These are phyloP conservation scores for Drosophila bipectinata DNA, from an alignment of 1,140 invertebrate genomes.

Conservation along the genomic window DNA sequence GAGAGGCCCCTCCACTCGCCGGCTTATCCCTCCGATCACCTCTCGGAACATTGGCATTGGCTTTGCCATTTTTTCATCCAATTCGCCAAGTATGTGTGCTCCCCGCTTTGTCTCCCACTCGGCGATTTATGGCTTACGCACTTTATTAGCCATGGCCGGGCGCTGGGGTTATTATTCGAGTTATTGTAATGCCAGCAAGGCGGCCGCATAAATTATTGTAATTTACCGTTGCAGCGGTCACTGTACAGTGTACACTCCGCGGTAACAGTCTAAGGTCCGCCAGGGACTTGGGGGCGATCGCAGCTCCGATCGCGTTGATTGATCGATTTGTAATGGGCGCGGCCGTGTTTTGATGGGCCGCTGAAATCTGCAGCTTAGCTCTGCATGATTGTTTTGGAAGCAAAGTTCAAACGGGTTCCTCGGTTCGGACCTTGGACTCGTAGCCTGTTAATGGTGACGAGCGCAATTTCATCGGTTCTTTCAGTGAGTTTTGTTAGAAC, in stretches of 20 bases:
- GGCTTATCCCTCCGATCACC: conserved; percentile 66
- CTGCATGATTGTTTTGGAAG: conserved; percentile 12
- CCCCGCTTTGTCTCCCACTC: conserved; percentile 57
- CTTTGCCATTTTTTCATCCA: conserved; percentile 52
- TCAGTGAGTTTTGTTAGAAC: not conserved
- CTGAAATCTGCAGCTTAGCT: conserved; percentile 50
- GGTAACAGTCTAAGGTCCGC: conserved; percentile 42
- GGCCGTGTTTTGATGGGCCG: conserved; percentile 51
- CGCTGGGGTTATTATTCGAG: conserved; percentile 56
- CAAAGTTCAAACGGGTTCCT: conserved; percentile 58
- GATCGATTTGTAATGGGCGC: conserved; percentile 66
- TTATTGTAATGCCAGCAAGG: conserved; percentile 63
- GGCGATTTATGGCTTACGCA: conserved; percentile 72
- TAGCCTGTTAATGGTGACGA: conserved; percentile 21
- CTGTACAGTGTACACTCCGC: conserved; percentile 24
- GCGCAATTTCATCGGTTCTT: conserved; percentile 9
- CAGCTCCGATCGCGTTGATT: conserved; percentile 33
- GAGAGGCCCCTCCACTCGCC: no score
- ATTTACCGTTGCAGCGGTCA: conserved; percentile 58
- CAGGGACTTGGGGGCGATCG: conserved; percentile 41
- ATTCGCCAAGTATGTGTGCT: not conserved
- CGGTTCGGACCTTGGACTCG: conserved; percentile 54
- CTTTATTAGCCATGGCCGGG: conserved; percentile 48
- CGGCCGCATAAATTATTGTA: conserved; percentile 73
- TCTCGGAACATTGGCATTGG: conserved; percentile 57